Evolutionary conservation across 2,797 vertebrate species (phyloP).

Genomic region (Pterois miles): DNA sequence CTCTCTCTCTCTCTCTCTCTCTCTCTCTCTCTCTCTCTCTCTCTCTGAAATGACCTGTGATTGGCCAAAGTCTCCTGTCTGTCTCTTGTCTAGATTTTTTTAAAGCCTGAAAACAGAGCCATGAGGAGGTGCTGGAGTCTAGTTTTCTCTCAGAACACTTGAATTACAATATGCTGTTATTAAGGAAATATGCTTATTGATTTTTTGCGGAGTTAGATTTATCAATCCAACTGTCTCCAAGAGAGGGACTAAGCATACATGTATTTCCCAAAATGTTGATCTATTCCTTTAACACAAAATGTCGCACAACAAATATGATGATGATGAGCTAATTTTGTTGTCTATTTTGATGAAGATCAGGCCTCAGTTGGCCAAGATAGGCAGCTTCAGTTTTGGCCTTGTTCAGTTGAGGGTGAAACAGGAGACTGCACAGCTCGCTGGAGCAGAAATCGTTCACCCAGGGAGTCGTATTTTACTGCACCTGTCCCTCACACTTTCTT

Average conservation of each 20-base stretch:
- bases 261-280: background rate
- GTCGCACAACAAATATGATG: background rate
- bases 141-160: too few relatives aligned
- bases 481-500: slow-evolving; percentile 33
- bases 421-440: slow-evolving; percentile 48
- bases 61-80: too few relatives aligned
- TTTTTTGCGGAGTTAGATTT: background rate
- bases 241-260: background rate
- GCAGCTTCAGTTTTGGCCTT: slow-evolving; percentile 30
- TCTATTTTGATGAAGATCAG: background rate
- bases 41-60: too few relatives aligned
- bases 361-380: background rate
- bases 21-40: too few relatives aligned
- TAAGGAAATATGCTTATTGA: background rate
- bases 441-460: slow-evolving; percentile 27
- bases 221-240: background rate
- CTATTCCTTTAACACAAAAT: background rate
- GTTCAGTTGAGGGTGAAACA: slow-evolving; percentile 57
- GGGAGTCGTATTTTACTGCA: slow-evolving; percentile 37
- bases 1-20: too few relatives aligned
- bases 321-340: background rate
- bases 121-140: too few relatives aligned
- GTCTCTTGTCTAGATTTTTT: too few relatives aligned
- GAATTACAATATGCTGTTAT: too few relatives aligned
- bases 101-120: too few relatives aligned